Evolutionary conservation across 2,888 invertebrate genomes (phyloP).

Genomic region (Ptychoptera albimana): DNA sequence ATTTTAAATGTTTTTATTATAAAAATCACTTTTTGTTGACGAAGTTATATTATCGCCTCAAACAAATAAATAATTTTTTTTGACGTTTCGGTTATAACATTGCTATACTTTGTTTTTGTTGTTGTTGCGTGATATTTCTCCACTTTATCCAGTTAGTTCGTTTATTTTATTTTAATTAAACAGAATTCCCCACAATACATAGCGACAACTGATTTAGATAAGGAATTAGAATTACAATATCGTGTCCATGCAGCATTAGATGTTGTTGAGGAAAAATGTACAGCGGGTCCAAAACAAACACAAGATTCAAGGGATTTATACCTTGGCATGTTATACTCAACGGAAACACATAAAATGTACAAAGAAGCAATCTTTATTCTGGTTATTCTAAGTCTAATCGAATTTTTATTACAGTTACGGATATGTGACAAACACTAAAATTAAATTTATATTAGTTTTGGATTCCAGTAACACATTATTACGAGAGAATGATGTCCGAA

Average conservation of each 20-base stretch:
- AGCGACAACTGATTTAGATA: slow-evolving; percentile 55
- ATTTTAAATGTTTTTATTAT: not conserved
- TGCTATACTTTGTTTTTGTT: not conserved
- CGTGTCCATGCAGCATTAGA: slow-evolving; percentile 67
- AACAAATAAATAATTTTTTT: not conserved
- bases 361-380: slow-evolving; percentile 25
- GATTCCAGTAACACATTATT: slow-evolving; percentile 77
- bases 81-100: not conserved
- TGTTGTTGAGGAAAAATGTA: slow-evolving; percentile 29
- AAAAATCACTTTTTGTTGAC: not conserved
- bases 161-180: slow-evolving; percentile 17
- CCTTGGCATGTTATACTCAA: slow-evolving; percentile 78
- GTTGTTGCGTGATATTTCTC: not conserved
- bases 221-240: slow-evolving; percentile 81
- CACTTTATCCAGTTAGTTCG: not conserved
- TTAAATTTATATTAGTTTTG: slow-evolving; percentile 85
- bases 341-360: slow-evolving; percentile 94
- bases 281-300: slow-evolving; percentile 39
- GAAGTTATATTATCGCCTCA: not conserved
- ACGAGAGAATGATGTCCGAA: slow-evolving; percentile 86
- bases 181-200: slow-evolving; percentile 90
- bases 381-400: not conserved
- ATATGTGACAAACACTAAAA: slow-evolving; percentile 92
- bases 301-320: slow-evolving; percentile 79
- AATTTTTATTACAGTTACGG: slow-evolving; percentile 51